These are phyloP conservation scores for Lasioglossum villosulum DNA, from an alignment of 2,888 invertebrate genomes.

Conservation along the genomic window DNA sequence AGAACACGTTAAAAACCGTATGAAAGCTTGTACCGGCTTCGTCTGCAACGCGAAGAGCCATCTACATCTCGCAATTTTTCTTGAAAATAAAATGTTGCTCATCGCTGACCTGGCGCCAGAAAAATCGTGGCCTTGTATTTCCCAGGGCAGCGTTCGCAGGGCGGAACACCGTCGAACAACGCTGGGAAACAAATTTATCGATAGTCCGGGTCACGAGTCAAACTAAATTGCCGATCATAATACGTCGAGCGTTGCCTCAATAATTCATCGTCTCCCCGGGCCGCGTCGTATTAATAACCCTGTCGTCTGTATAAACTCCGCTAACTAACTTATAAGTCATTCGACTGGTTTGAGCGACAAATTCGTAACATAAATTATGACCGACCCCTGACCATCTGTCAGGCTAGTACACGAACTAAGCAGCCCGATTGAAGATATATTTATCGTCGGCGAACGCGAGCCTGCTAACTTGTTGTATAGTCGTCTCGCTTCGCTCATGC, in stretches of 20 bases:
- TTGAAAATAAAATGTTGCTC: not conserved
- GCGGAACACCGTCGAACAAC: constrained; percentile 9
- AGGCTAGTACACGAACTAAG: constrained; percentile 33
- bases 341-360: constrained; percentile 59
- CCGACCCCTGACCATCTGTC: constrained; percentile 58
- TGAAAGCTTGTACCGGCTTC: not conserved
- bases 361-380: constrained; percentile 63
- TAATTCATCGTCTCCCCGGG: constrained; percentile 48
- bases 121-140: not conserved
- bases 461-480: not conserved
- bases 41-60: not conserved
- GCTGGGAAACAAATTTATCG: constrained; percentile 45
- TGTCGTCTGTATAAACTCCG: constrained; percentile 54
- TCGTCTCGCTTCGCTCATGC: constrained; percentile 3
- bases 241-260: constrained; percentile 37
- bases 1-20: not conserved
- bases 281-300: constrained; percentile 53
- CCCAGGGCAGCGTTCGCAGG: not conserved
- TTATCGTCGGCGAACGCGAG: constrained; percentile 47
- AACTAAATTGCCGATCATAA: constrained; percentile 61
- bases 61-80: not conserved
- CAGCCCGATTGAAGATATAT: constrained; percentile 51
- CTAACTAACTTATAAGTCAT: constrained; percentile 63
- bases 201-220: constrained; percentile 52
- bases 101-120: not conserved